Evolutionary conservation across 2,888 invertebrate species (phyloP).

Genomic region (Eledona agricola): DNA sequence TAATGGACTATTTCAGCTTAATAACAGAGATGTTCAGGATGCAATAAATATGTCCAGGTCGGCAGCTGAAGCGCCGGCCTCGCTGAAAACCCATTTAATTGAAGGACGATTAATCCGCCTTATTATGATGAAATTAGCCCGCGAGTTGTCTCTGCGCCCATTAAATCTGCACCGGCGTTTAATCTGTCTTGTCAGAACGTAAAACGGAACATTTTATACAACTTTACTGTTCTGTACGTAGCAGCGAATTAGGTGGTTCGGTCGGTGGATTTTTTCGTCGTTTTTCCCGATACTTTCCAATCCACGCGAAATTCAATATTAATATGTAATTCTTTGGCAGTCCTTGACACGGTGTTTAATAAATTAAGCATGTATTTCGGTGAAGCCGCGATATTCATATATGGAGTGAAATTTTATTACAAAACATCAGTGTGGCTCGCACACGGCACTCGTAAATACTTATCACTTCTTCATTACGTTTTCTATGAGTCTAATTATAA

Average conservation of each 20-base stretch:
- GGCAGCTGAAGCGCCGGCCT: constrained; percentile 17
- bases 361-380: constrained; percentile 45
- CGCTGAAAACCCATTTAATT: constrained; percentile 39
- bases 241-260: constrained; percentile 13
- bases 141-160: constrained; percentile 36
- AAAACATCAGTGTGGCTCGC: constrained; percentile 32
- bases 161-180: constrained; percentile 41
- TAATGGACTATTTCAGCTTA: constrained; percentile 19
- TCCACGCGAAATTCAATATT: constrained; percentile 21
- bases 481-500: constrained; percentile 37
- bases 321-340: constrained; percentile 32
- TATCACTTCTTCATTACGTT: constrained; percentile 35
- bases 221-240: no score
- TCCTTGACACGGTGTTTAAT: constrained; percentile 45
- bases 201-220: no score
- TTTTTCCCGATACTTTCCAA: constrained; percentile 31
- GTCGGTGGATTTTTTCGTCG: constrained; percentile 12
- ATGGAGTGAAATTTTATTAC: constrained; percentile 47
- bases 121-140: constrained; percentile 33
- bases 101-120: constrained; percentile 37
- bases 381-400: constrained; percentile 42
- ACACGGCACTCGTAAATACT: constrained; percentile 34
- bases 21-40: constrained; percentile 33
- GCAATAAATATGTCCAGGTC: constrained; percentile 26
- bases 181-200: constrained; percentile 43